Conservation (phyloP, 2,113 vertebrate genomes). For the Lipophrys pholis region DNA sequence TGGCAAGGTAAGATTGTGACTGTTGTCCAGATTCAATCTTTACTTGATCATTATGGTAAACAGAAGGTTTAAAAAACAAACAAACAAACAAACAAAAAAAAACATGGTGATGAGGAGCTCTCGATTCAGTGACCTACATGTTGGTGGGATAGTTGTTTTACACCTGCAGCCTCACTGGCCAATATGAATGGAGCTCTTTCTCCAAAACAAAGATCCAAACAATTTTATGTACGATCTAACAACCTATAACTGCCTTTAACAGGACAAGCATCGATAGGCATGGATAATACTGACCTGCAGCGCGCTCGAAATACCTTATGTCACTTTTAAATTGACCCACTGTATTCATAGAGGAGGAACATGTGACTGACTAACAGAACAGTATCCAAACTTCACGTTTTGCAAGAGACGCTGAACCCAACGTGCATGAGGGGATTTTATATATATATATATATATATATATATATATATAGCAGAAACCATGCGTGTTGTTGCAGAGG, state of each 20-base stretch:
- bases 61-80: not conserved
- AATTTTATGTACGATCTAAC: not conserved
- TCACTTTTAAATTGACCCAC: not conserved
- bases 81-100: not conserved
- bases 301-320: too few relatives aligned
- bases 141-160: not conserved
- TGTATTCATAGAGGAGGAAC: constrained; percentile 35
- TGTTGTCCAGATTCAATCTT: constrained; percentile 46
- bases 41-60: constrained; percentile 4
- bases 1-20: constrained; percentile 41
- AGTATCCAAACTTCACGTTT: constrained; percentile 9
- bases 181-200: not conserved
- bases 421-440: too few relatives aligned
- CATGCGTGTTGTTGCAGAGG: not conserved
- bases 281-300: accelerated
- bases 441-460: too few relatives aligned
- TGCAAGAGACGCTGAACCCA: not conserved
- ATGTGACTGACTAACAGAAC: constrained; percentile 36
- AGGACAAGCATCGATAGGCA: accelerated
- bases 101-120: not conserved
- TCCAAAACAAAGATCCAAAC: not conserved
- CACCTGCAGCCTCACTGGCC: not conserved
- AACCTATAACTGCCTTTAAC: accelerated
- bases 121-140: constrained; percentile 35
- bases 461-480: too few relatives aligned